Evolutionary conservation across 2,113 vertebrate genomes (phyloP), one percentile per base, ranked within the genome.

Genomic region (Gobius niger): DNA sequence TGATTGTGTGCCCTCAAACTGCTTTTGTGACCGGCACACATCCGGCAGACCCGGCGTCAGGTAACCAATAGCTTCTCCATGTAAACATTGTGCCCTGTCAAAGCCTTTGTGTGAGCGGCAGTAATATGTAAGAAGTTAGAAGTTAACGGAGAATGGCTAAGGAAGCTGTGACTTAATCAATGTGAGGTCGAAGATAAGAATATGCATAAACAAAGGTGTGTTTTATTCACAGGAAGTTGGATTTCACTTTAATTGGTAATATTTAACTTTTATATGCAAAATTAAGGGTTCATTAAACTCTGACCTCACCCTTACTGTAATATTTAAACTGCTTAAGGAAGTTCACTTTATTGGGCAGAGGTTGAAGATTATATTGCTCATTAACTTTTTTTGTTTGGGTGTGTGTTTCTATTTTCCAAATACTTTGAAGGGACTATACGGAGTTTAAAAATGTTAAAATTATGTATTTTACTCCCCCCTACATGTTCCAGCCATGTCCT

Each of bases 231-330:
- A 34, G 65, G 9, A 18, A 16, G n/a, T 44, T 60, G 13, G 47
- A 14, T 42, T 5, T 66, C 41, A 5, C 18, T 62, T 7, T 73
- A 47, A 24, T 24, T 57, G 40, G n/a, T 72, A 52, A 41, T 59
- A 46, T 78, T 76, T 1, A 67, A 78, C 72, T 65, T 80, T 67
- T 70, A 52, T 44, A 13, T 69, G 5, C 46, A 44, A 12, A 51
- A 51, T n/a, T n/a, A 52, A 68, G 9, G 6, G 47, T 15, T 0
- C 13, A 16, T 18, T 18, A 16, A 64, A 44, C 59, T 69, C n/a
- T 41, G 34, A 59, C 56, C 12, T 40, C 56, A 41, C 34, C 7
- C 34, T 59, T 34, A 15, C 1, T 57, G 24, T 34, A 34, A 34
- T 34, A 34, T 40, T 6, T 11, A 4, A 24, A 19, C 52, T 54